A percentile compares a stretch with the other conserved stretches of the same genome.
Evolutionary conservation across 1,140 invertebrate species (phyloP).

Genomic region (Geopemphigus sp.): DNA sequence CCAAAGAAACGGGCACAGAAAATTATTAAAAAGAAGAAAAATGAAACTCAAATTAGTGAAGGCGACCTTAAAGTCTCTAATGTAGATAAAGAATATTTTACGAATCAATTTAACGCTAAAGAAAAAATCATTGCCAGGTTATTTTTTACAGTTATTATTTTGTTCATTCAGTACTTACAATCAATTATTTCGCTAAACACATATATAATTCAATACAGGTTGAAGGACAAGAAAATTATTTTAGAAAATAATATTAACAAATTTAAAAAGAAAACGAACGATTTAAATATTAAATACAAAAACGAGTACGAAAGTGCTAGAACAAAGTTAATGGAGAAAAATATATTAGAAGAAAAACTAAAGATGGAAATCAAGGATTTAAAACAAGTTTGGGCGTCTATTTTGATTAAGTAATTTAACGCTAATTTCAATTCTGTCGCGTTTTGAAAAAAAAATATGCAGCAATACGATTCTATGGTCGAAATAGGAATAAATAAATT

Average conservation of each 20-base stretch:
- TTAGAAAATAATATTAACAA: neutral
- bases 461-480: neutral
- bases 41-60: neutral
- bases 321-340: neutral
- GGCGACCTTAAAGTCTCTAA: neutral
- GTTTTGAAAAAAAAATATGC: neutral
- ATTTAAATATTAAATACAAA: neutral
- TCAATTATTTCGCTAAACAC: neutral
- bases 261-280: neutral
- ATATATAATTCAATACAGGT: neutral
- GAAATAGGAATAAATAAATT: neutral
- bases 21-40: neutral
- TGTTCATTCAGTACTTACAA: neutral
- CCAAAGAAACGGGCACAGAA: too few relatives aligned
- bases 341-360: neutral
- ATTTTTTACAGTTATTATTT: neutral
- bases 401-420: neutral
- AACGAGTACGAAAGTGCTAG: neutral
- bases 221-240: neutral
- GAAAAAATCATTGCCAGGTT: neutral
- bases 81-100: neutral
- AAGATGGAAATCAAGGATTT: neutral
- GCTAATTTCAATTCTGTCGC: neutral
- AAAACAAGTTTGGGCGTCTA: neutral
- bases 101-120: neutral